Base-by-base conservation (phyloP, 2,888 invertebrate genomes). In the Cryptocheilus praepositus region DNA sequence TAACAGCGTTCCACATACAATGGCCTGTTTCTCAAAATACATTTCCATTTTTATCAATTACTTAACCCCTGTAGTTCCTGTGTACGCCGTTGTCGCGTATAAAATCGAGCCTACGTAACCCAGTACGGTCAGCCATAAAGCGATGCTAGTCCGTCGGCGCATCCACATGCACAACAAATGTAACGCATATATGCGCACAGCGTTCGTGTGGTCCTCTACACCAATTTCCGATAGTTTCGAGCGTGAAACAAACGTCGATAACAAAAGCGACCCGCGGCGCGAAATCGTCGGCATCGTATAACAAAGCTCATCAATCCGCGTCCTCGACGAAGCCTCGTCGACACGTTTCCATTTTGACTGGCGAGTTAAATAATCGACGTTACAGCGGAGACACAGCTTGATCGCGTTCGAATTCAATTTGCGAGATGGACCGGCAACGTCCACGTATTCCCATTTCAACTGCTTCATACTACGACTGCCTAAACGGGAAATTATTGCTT, bases 161-260 rank as follows among this genome's bases (percentile, higher is more conserved):
- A 11, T 11, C 8, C 36, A 11, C 11, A 36, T 11, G 8, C 36
- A 11, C 7, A 5, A 36, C 36, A 11, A 11, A 7, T 36, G 13
- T 36, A 7, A 4, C 36, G 36, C 36, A 11, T 11, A 7, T 11
- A 11, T 36, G 36, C 11, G 36, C 11, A 1, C 36, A 36, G 3
- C 11, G 36, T 36, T 11, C 36, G 36, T 11, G 11, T 36, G 36
- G 11, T 36, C 36, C 36, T 36, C 15, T 3, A 19, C 49, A 49
- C 51, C 45, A 43, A 64, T 67, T 54, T 67, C 58, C 46, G 58
- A 67, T 64, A 58, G 58, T 54, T 7, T 28, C 63, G 18, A 15
- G 46, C 19, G 53, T 15, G 54, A 58, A 54, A 53, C 16, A 46
- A 58, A 54, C 36, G 43, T 54, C 25, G 57, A 63, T 63, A 54